Percentiles rank a stretch among this genome's conserved stretches.
phyloP scores from a whole-genome alignment of 1,140 invertebrate species.

The Zaprionus kolodkinae region DNA sequence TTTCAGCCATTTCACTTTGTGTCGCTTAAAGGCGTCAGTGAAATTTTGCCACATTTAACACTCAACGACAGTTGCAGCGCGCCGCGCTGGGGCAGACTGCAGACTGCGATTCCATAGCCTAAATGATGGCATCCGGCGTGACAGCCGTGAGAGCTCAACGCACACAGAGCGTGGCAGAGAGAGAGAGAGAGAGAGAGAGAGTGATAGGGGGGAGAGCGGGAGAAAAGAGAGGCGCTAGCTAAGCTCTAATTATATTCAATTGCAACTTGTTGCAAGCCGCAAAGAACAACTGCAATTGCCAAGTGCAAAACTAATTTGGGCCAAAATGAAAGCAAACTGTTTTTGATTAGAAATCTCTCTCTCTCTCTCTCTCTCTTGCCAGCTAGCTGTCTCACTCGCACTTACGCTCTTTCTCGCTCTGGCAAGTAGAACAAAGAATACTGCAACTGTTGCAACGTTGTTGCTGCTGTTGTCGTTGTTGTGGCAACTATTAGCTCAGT shows the following conservation, averaged over 20 bases:
- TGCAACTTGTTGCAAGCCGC: conserved; percentile 48
- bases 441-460: conserved; percentile 21
- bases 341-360: conserved; percentile 47
- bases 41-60: conserved; percentile 57
- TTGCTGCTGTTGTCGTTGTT: conserved; percentile 12
- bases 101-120: conserved; percentile 44
- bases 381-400: background rate
- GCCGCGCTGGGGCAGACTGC: conserved; percentile 1
- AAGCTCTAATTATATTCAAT: conserved; percentile 74
- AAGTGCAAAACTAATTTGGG: conserved; percentile 73
- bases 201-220: background rate
- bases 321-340: conserved; percentile 59
- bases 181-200: background rate
- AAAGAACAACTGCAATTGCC: conserved; percentile 47
- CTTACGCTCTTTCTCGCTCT: conserved; percentile 1
- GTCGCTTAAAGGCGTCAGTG: conserved; percentile 55
- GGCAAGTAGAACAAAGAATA: conserved; percentile 64
- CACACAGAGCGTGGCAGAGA: conserved; percentile 26
- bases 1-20: conserved; percentile 67
- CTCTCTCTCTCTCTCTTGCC: background rate
- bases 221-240: conserved; percentile 7
- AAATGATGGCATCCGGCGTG: conserved; percentile 75
- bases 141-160: conserved; percentile 49
- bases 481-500: conserved; percentile 56
- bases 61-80: conserved; percentile 32